Evolutionary conservation across 2,888 invertebrate genomes (phyloP), one percentile per base, ranked within the genome.

Genomic region (Rhagophthalmus giganteus): DNA sequence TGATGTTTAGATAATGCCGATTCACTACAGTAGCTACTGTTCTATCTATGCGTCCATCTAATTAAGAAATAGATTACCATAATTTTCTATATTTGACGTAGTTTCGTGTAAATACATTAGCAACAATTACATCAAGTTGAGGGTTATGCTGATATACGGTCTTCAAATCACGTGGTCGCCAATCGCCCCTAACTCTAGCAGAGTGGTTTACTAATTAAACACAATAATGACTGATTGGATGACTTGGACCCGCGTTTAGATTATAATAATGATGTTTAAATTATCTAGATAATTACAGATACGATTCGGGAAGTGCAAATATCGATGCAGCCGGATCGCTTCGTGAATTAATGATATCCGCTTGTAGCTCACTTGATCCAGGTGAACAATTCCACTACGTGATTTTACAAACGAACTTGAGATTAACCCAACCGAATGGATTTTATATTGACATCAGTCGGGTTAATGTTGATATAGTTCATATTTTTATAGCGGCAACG

Each of bases 121-220:
- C n/a, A 28, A 11, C 41, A 15, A 31, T 40, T 25, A 25, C 8
- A 31, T 24, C 40, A 35, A 28, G 34, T 20, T 44, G 16, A 27
- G 34, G 32, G 34, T 32, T 20, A 28, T 34, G 44, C 20, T 44
- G 10, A 35, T 34, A 12, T 28, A 28, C 26, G 16, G 24, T 25
- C 25, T 24, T 24, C 28, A 9, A 26, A 33, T n/a, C 44, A 6
- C 16, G 16, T 25, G 35, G 20, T 37, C 30, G 35, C 44, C 54
- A 60, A 61, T 60, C 58, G 57, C 34, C 54, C 46, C 41, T 61
- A 61, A 61, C 60, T 58, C 55, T 53, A 45, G 52, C 52, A 32
- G 53, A 60, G 58, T 60, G 58, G 61, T 56, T 59, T 56, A 57
- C 61, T 58, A 60, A 61, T 61, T 61, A 61, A 60, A 51, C 46